Evolutionary conservation across 2,797 vertebrate species (phyloP).

Genomic region (Hyperoplus immaculatus): DNA sequence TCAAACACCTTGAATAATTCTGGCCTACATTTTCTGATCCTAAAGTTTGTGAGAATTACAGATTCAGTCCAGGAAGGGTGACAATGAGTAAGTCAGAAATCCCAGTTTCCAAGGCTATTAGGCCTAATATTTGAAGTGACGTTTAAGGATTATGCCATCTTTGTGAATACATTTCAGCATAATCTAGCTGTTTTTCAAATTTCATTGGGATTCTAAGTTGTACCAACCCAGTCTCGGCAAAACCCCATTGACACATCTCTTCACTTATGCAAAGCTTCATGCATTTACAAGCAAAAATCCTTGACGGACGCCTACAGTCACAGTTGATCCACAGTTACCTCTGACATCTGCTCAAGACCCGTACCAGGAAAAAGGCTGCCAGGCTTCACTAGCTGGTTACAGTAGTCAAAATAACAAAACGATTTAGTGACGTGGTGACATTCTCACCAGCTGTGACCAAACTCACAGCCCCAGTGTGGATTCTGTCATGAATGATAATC

Average conservation of each 20-base stretch:
- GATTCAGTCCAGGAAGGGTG: background rate
- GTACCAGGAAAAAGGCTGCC: slow-evolving; percentile 46
- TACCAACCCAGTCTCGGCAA: background rate
- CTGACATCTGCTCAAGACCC: slow-evolving; percentile 57
- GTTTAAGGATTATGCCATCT: background rate
- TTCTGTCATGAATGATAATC: slow-evolving; percentile 82
- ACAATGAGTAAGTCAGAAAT: background rate
- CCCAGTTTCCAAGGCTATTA: background rate
- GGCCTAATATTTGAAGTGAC: background rate
- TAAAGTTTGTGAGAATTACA: background rate
- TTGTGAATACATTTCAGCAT: background rate
- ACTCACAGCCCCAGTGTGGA: slow-evolving; percentile 80
- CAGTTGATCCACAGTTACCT: slow-evolving; percentile 69
- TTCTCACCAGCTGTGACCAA: slow-evolving; percentile 72
- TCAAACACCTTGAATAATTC: slow-evolving; percentile 15
- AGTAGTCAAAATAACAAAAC: slow-evolving; percentile 64
- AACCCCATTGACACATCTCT: slow-evolving; percentile 1
- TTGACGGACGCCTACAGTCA: slow-evolving; percentile 53
- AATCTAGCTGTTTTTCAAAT: background rate
- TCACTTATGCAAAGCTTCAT: slow-evolving; percentile 15
- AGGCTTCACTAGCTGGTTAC: slow-evolving; percentile 53
- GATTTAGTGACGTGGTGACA: slow-evolving; percentile 49
- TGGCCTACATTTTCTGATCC: background rate
- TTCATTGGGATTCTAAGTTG: background rate
- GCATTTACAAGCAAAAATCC: slow-evolving; percentile 40